Evolutionary conservation across 2,888 invertebrate genomes (phyloP).

Genomic region (Petrolisthes cinctipes): DNA sequence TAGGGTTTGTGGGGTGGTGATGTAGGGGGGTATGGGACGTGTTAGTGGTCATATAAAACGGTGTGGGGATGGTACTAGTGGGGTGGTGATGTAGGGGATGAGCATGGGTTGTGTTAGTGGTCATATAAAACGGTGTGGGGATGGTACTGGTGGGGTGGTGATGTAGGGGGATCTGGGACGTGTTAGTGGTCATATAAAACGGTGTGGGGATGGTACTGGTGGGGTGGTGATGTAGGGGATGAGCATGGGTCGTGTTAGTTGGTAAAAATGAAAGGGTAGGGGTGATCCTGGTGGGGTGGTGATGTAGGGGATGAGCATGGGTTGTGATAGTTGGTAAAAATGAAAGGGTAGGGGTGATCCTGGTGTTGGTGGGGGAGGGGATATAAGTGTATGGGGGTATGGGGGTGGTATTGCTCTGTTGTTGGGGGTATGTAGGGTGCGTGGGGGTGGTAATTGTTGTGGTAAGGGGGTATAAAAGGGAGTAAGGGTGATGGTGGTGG

Average conservation of each 20-base stretch:
- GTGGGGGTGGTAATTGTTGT: no score
- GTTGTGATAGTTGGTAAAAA: background rate
- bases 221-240: no score
- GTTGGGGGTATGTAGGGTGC: no score
- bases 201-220: background rate
- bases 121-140: background rate
- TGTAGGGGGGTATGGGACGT: background rate
- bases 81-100: no score
- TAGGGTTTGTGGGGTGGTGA: background rate
- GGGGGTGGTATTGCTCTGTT: no score
- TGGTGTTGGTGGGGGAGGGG: background rate
- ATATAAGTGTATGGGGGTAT: background rate
- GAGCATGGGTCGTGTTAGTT: no score
- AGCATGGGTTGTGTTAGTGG: background rate
- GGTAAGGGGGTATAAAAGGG: no score
- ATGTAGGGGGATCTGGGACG: background rate
- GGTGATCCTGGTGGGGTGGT: no score
- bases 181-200: background rate
- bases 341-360: background rate
- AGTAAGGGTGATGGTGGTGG: background rate
- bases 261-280: no score
- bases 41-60: background rate
- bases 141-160: background rate
- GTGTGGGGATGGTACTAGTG: background rate
- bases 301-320: background rate